Evolutionary conservation across 2,797 vertebrate genomes (phyloP), one percentile per base, ranked within the genome.

Genomic region (Manis pentadactyla): DNA sequence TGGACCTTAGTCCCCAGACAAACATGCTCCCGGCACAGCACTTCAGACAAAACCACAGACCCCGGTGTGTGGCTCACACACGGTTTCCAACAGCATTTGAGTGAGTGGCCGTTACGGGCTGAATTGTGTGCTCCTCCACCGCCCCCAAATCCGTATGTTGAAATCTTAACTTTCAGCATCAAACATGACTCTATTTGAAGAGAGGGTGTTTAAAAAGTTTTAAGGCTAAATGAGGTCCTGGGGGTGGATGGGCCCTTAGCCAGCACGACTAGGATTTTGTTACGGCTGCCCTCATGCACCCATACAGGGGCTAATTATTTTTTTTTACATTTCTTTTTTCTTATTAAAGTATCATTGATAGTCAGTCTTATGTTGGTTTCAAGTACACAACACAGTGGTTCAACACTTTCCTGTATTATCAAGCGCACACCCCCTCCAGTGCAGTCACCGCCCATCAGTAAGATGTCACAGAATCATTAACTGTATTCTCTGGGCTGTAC

Each of bases 101-200:
- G 25, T 12, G 39, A 5, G n/a, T 27, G 73, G 39, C 71, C 59
- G 27, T 11, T 4, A 5, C 2, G 42, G 87, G 61, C 71, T 34
- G 39, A 21, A 7, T 15, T 31, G 1, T 31, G 1, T n/a, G n/a
- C 8, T 21, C 12, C 18, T 0, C 31, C 9, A 5, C 11, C 37
- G 10, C 39, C 77, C 42, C 27, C 0, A 13, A 12, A 46, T 34
- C 23, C 57, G 21, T 18, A 4, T 13, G 57, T 19, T n/a, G 27
- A 64, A 29, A 1, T 34, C 46, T 46, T 29, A 21, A 15, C 15
- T 27, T 66, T 21, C 29, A 29, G 15, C 3, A 61, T 42, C 27
- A 19, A 31, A 27, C 34, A 66, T 3, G 68, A 55, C 39, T 23
- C 0, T 21, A 8, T 81, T 23, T 81, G 34, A 39, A 87, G 64